Evolutionary conservation across 1,140 invertebrate genomes (phyloP).

Genomic region (Conus betulinus): DNA sequence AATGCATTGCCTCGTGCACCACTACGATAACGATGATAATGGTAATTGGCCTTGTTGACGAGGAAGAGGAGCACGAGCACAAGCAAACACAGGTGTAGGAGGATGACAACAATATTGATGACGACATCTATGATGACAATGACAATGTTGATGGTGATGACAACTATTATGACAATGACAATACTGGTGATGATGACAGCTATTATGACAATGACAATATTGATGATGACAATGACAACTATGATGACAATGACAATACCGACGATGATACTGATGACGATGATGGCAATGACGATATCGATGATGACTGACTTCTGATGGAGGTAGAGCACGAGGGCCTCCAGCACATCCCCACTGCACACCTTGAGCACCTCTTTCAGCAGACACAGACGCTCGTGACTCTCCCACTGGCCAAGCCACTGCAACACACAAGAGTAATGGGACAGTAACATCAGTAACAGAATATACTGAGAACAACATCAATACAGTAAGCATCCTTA

Average conservation of each 20-base stretch:
- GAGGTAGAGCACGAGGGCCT: constrained; percentile 55
- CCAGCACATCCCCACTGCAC: constrained; percentile 58
- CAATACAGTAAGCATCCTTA: too few species aligned
- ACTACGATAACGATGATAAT: too few species aligned
- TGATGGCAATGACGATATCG: neutral
- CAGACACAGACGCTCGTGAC: constrained; percentile 65
- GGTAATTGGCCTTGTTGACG: too few species aligned
- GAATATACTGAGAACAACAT: too few species aligned
- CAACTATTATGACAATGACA: neutral
- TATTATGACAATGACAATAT: neutral
- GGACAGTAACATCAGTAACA: too few species aligned
- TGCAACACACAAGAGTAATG: constrained; percentile 40
- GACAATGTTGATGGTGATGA: neutral
- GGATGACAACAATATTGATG: neutral
- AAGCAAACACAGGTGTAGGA: neutral
- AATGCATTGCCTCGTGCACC: too few species aligned
- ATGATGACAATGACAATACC: neutral
- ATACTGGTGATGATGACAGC: neutral
- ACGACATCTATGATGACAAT: too few species aligned
- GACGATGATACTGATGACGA: neutral
- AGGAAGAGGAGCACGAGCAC: too few species aligned
- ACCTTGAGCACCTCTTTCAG: constrained; percentile 65
- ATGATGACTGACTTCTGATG: constrained; percentile 55
- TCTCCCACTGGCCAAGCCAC: constrained; percentile 69
- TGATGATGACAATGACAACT: neutral